Conservation (phyloP, 2,888 invertebrate species). For the Phaonia tiefii region DNA sequence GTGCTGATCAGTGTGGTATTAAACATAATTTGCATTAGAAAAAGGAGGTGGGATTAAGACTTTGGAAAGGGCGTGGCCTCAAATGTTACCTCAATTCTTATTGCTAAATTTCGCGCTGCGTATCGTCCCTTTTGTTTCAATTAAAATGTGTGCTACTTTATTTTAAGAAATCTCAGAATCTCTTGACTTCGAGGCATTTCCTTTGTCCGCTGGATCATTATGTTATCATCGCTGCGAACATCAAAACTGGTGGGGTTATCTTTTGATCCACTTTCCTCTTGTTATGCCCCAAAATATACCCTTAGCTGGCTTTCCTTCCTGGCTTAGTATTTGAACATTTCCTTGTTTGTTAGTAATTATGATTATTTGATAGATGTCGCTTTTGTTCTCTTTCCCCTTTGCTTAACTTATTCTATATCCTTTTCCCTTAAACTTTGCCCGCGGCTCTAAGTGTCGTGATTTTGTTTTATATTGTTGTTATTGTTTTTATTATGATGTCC, state of each 20-base stretch:
- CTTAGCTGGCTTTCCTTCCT: too few species aligned
- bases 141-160: too few species aligned
- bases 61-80: neutral
- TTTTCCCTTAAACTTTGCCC: constrained; percentile 2
- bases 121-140: neutral
- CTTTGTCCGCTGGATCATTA: neutral
- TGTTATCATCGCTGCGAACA: neutral
- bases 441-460: constrained; percentile 11
- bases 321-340: too few species aligned
- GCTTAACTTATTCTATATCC: neutral
- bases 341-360: neutral
- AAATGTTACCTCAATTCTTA: neutral
- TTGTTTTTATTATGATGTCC: constrained; percentile 19
- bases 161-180: too few species aligned
- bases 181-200: neutral
- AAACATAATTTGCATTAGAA: neutral
- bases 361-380: neutral
- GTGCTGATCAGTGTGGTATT: constrained; percentile 4
- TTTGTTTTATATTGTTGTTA: constrained; percentile 29
- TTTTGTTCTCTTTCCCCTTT: constrained; percentile 12
- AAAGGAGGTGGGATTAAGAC: neutral
- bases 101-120: neutral
- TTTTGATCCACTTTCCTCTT: constrained; percentile 1
- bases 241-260: neutral
- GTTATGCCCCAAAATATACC: too few species aligned